These are phyloP conservation scores for Oryzias dopingdopingensis DNA, from an alignment of 2,797 vertebrate species.

Conservation along the genomic window DNA sequence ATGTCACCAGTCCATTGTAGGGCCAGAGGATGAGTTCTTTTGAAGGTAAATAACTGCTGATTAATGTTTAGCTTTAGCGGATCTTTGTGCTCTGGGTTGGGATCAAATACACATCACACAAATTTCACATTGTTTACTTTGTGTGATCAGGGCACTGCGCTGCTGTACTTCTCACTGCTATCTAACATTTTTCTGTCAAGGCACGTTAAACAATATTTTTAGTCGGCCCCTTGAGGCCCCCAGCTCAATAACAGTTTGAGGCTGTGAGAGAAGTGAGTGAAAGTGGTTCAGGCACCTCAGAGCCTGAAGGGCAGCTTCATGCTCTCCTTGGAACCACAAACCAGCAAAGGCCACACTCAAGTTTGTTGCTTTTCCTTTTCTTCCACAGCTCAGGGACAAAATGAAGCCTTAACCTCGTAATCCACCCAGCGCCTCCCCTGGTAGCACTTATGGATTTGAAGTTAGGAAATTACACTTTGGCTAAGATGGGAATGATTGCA, in stretches of 20 bases:
- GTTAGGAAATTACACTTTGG: slow-evolving; percentile 75
- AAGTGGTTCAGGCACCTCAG: slow-evolving; percentile 75
- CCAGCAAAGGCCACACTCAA: slow-evolving; percentile 80
- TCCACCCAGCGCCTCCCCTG: slow-evolving; percentile 78
- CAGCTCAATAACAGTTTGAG: slow-evolving; percentile 79
- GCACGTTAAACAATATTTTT: slow-evolving; percentile 79
- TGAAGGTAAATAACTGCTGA: slow-evolving; percentile 47
- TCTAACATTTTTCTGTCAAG: slow-evolving; percentile 49
- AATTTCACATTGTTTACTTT: slow-evolving; percentile 36
- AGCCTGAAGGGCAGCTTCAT: slow-evolving; percentile 68
- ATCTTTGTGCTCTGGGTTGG: slow-evolving; percentile 3
- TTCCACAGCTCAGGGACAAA: slow-evolving; percentile 77
- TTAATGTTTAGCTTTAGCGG: slow-evolving; percentile 35
- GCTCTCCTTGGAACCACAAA: slow-evolving; percentile 72
- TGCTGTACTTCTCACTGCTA: slow-evolving; percentile 62
- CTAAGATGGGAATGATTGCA: slow-evolving; percentile 52
- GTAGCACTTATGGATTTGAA: slow-evolving; percentile 79
- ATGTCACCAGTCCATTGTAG: no score
- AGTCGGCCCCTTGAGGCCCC: slow-evolving; percentile 73
- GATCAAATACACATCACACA: slow-evolving; percentile 34
- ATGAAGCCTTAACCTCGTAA: slow-evolving; percentile 87
- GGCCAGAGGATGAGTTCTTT: slow-evolving; percentile 4
- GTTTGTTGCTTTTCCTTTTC: slow-evolving; percentile 77
- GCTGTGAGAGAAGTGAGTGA: slow-evolving; percentile 72
- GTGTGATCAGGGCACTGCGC: slow-evolving; percentile 41